Conservation (phyloP, 92 coral and sea anemone species). For the Paramuricea clavata region DNA sequence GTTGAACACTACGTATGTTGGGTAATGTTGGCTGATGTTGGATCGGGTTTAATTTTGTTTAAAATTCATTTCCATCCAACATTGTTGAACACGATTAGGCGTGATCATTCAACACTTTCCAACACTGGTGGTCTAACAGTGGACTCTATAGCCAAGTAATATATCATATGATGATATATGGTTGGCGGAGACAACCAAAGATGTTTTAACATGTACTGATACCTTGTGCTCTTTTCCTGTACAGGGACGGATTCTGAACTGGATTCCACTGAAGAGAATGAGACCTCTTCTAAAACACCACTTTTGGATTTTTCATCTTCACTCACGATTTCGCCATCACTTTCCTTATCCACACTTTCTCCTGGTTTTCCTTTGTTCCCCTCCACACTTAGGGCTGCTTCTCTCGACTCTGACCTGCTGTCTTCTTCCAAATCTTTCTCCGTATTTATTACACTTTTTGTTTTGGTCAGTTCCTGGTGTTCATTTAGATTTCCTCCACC, state of each 20-base stretch:
- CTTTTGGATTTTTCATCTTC: constrained; percentile 30
- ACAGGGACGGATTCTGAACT: not conserved
- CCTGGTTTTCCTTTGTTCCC: not conserved
- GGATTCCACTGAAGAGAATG: constrained; percentile 26
- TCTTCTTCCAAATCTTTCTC: not conserved
- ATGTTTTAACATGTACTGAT: not conserved
- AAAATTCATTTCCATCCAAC: too few relatives aligned
- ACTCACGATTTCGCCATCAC: not conserved
- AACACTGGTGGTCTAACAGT: too few relatives aligned
- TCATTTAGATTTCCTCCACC: not conserved
- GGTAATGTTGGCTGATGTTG: too few relatives aligned
- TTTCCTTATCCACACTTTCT: not conserved
- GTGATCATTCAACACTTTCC: too few relatives aligned
- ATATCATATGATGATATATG: too few relatives aligned
- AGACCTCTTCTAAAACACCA: constrained; percentile 37
- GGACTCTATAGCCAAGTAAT: too few relatives aligned
- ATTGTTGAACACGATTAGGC: too few relatives aligned
- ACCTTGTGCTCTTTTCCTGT: constrained; percentile 6
- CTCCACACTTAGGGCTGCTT: not conserved
- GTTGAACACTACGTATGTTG: too few relatives aligned
- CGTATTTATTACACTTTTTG: not conserved
- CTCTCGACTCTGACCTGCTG: not conserved
- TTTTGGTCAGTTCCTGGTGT: not conserved
- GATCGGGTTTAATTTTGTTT: too few relatives aligned
- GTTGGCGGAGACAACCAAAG: not conserved